Evolutionary conservation across 2,888 invertebrate genomes (phyloP).

Genomic region (Erebia palarica): DNA sequence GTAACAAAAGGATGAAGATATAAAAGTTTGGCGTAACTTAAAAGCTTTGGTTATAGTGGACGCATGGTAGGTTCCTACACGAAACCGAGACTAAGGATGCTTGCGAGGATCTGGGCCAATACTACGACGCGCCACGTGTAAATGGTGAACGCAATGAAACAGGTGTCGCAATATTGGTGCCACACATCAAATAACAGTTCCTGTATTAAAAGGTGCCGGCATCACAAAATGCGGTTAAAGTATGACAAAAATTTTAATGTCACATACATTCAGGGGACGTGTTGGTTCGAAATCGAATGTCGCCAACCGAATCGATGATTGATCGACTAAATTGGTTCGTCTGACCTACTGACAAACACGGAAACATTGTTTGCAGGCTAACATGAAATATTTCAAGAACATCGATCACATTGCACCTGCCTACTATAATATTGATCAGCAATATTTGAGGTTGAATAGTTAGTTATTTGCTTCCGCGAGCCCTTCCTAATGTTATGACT

Average conservation of each 20-base stretch:
- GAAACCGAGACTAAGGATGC: neutral
- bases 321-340: conserved; percentile 5
- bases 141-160: too few species aligned
- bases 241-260: too few species aligned
- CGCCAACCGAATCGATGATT: neutral
- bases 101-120: neutral
- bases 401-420: conserved; percentile 49
- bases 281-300: neutral
- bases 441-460: conserved; percentile 42
- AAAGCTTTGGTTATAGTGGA: neutral
- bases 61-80: neutral
- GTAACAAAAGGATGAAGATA: neutral
- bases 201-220: too few species aligned
- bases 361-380: conserved; percentile 15
- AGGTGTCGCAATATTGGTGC: too few species aligned
- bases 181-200: too few species aligned
- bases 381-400: conserved; percentile 51
- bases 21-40: neutral
- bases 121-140: too few species aligned
- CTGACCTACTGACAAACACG: neutral
- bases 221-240: too few species aligned
- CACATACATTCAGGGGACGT: too few species aligned
- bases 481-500: conserved; percentile 28
- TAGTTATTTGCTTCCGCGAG: conserved; percentile 34
- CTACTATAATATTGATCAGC: conserved; percentile 49